A percentile compares a stretch with the other conserved stretches of the same genome.
Conservation (phyloP, 2,797 vertebrate genomes). For the Melanotaenia boesemani region DNA sequence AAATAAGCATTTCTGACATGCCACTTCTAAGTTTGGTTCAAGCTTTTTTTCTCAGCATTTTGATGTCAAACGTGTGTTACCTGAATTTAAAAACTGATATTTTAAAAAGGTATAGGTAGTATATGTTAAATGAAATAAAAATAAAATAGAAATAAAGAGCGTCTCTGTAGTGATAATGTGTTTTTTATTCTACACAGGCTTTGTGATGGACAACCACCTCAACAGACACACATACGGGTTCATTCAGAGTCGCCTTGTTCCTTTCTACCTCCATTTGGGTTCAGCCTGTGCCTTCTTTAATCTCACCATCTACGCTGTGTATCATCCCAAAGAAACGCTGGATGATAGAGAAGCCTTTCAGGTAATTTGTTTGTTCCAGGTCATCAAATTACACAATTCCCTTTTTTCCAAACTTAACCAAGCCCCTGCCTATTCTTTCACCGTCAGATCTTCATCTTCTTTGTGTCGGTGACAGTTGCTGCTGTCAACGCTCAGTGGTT, state of each 20-base stretch:
- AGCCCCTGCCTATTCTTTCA: not conserved
- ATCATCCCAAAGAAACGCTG: slow-evolving; percentile 83
- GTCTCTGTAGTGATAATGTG: not conserved
- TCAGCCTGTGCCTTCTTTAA: slow-evolving; percentile 88
- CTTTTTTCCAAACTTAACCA: not conserved
- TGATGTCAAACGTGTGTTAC: too few relatives aligned
- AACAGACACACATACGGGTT: slow-evolving; percentile 86
- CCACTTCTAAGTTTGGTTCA: too few relatives aligned
- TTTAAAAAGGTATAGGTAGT: too few relatives aligned
- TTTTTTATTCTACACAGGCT: slow-evolving; percentile 69
- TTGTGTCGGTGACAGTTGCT: slow-evolving; percentile 82
- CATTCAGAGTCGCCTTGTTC: slow-evolving; percentile 88
- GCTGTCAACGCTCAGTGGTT: slow-evolving; percentile 89
- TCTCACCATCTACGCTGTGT: slow-evolving; percentile 84
- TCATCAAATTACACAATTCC: not conserved
- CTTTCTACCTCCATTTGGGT: slow-evolving; percentile 86
- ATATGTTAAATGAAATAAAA: too few relatives aligned
- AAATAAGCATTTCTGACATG: too few relatives aligned
- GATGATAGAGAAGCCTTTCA: slow-evolving; percentile 81
- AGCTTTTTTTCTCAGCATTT: too few relatives aligned
- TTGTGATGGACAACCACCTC: slow-evolving; percentile 87
- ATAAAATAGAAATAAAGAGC: too few relatives aligned
- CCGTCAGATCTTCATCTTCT: slow-evolving; percentile 84
- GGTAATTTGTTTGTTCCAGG: slow-evolving; percentile 62
- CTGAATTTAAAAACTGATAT: too few relatives aligned